A percentile compares a stretch with the other conserved stretches of the same genome.
phyloP scores from a whole-genome alignment of 2,888 invertebrate species.

The Liopterus haemorrhoidalis region DNA sequence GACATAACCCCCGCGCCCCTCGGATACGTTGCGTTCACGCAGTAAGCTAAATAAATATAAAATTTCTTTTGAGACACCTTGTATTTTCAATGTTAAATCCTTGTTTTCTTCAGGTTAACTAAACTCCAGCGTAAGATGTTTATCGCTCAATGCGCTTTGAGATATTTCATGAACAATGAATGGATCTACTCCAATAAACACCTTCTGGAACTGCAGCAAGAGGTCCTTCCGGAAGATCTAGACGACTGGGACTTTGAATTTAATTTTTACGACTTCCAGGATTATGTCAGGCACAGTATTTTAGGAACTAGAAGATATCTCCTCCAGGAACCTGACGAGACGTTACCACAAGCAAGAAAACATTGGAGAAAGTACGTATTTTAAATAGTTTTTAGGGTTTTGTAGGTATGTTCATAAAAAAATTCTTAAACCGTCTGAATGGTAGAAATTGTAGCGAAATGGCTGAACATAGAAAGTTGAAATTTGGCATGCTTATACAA shows the following conservation, averaged over 20 bases:
- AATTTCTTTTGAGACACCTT: too few relatives aligned
- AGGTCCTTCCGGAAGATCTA: not conserved
- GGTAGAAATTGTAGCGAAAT: too few relatives aligned
- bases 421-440: too few relatives aligned
- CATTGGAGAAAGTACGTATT: too few relatives aligned
- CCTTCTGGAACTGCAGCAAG: constrained; percentile 1
- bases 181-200: constrained; percentile 5
- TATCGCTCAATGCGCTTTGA: not conserved
- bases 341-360: not conserved
- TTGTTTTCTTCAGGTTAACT: not conserved
- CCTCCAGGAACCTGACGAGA: constrained; percentile 1
- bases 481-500: too few relatives aligned
- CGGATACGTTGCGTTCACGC: too few relatives aligned
- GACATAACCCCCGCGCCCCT: too few relatives aligned
- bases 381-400: too few relatives aligned
- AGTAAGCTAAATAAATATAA: too few relatives aligned
- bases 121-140: constrained; percentile 10
- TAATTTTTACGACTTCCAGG: not conserved
- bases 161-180: constrained; percentile 10
- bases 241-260: constrained; percentile 10
- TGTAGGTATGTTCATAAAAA: too few relatives aligned
- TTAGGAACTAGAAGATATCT: constrained; percentile 1
- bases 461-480: too few relatives aligned
- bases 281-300: not conserved
- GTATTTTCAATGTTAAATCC: too few relatives aligned